Base-by-base conservation (phyloP, 2,113 vertebrate species). In the Macrotis lagotis region DNA sequence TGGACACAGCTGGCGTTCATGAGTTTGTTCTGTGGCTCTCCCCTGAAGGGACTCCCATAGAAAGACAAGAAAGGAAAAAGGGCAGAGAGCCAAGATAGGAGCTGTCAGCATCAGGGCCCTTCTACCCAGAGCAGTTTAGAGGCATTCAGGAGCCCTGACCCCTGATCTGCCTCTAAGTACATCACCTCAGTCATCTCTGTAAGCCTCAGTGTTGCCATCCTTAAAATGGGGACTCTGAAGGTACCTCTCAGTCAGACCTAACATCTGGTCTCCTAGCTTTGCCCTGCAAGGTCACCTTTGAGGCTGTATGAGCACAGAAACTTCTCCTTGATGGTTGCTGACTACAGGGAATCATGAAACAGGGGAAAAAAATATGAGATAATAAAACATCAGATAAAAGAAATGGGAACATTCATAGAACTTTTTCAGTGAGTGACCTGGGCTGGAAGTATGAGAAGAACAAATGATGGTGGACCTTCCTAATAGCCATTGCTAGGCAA, bases 331-430 rank as follows among this genome's bases (percentile, higher is more conserved):
- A n/a, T 59, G 90, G 51, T 50, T 48, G 14, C 16, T 90, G 24
- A 91, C 28, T 83, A 66, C 16, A 59, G 89, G 89, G 53, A 59
- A 53, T 48, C 37, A 89, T 49, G 74, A 90, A 92, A 26, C 31
- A 3, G 25, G 92, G 94, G 19, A 89, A 93, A 94, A 94, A 14
- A 91, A 93, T 92, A 47, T 1, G 14, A 96, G 53, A 93, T 92
- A 91, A 22, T 28, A 55, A 51, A 47, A 92, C 74, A 93, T 88
- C 52, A 88, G 74, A 49, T n/a, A 50, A 55, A 92, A 91, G 91
- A 91, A 88, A 91, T 49, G 93, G 91, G 51, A 92, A 94, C 5
- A 5, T 22, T 83, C 55, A 44, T n/a, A 74, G 6, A 37, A n/a
- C 31, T 74, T 74, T 37, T 66, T 66, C 59, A 66, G 59, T 66